Evolutionary conservation across 2,888 invertebrate genomes (phyloP), one percentile per base, ranked within the genome.

Genomic region (Heliconius charithonia): DNA sequence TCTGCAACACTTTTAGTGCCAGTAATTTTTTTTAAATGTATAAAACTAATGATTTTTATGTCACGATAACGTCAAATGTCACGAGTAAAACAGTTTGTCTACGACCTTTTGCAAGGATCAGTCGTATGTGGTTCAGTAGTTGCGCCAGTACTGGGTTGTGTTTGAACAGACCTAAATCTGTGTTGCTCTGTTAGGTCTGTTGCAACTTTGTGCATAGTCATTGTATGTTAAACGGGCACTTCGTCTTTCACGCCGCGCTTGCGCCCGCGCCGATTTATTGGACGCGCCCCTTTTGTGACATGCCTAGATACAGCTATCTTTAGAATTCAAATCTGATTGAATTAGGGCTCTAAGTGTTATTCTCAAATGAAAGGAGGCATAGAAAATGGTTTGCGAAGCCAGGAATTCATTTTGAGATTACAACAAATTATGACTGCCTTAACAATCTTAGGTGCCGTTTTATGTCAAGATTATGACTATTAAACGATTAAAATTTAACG

Each of bases 221-320:
- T 95, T 95, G 94, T 95, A 95, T 95, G 94, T 93, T 92, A 95
- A 95, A 90, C 92, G 93, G 88, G 92, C 91, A 94, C 93, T 94
- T 91, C 94, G 91, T 94, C 94, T 93, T 91, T 92, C 92, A 90
- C 91, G 90, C 88, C 86, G 85, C 87, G 87, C 87, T 85, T 87
- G 87, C 85, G 88, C 90, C 83, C 84, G 86, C 85, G 89, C 86
- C 91, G 91, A 94, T 94, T 94, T 94, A 94, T 94, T 93, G 87
- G 91, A 88, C 93, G 89, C 93, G 91, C 93, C 93, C 92, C 90
- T 89, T 88, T 85, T 86, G 90, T 91, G 90, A 91, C 89, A 91
- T 85, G 84, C 82, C 16, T 82, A 83, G 83, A 84, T 85, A 85
- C 81, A 85, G 81, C 83, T 85, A 85, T 86, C 86, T 83, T 77